Base-by-base conservation (phyloP, 2,888 invertebrate species). In the Stenodema calcarata region DNA sequence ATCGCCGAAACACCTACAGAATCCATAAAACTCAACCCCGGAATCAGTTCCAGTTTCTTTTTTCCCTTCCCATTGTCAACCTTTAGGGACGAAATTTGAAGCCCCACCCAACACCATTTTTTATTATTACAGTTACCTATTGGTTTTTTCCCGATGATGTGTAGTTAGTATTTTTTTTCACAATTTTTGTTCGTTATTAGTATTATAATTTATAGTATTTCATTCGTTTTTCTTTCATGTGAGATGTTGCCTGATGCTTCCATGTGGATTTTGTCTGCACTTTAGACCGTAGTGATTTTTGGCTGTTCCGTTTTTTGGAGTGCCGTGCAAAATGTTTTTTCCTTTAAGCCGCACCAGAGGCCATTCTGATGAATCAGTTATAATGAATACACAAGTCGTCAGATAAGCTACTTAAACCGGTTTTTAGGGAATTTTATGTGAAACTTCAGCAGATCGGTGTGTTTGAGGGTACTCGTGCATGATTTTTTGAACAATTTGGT, bases 21-120 rank as follows among this genome's bases (percentile, higher is more conserved):
- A 80, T 80, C 80, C 80, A 54, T 50, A 80, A 78, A 50, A 30
- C 27, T 23, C 35, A 28, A n/a, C 47, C 23, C 16, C 35, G 78
- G 42, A 69, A 62, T 62, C 69, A 41, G 30, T 82, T 41, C 30
- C 30, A 30, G 41, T 35, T 50, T 62, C 30, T 9, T 76, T 30
- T 80, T 28, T 30, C n/a, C n/a, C 42, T 12, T 30, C 75, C 7
- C n/a, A 9, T 41, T 7, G 18, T 80, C 23, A 14, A 30, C 47
- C 41, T 44, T 50, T 11, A 30, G 12, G 50, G 11, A 12, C 9
- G 35, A 16, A 69, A 62, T 50, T 6, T 28, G 14, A 1, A 79
- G 9, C 18, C 82, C 82, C 41, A 82, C 82, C 82, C 82, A 82
- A 82, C 82, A 82, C 82, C 82, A 69, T 47, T 30, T 12, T 47